Conservation (phyloP, 2,888 invertebrate species). For the Sphinx pinastri region DNA sequence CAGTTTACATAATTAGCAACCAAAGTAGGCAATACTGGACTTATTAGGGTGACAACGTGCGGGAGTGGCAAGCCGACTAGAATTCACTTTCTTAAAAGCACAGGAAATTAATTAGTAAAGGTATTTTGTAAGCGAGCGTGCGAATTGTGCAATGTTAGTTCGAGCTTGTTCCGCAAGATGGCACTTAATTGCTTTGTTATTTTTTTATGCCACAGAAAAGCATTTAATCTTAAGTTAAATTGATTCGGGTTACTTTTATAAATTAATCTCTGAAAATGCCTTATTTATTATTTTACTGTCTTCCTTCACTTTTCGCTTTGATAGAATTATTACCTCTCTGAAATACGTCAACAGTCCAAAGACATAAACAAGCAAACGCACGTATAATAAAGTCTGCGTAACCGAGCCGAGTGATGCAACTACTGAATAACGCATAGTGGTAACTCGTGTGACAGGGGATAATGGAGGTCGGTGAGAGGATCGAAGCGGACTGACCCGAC, state of each 20-base stretch:
- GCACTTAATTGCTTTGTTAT: not conserved
- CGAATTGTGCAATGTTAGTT: constrained; percentile 39
- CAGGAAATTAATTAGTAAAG: constrained; percentile 58
- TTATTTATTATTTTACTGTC: no score
- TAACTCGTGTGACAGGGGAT: constrained; percentile 18
- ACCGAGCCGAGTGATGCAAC: constrained; percentile 19
- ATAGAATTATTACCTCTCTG: not conserved
- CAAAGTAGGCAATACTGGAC: constrained; percentile 64
- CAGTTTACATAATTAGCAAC: constrained; percentile 70
- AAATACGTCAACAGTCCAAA: not conserved
- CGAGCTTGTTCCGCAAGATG: not conserved
- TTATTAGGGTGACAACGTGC: constrained; percentile 46
- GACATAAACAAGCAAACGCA: constrained; percentile 8
- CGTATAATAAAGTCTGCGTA: constrained; percentile 22
- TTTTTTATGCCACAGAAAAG: not conserved
- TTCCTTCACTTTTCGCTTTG: no score
- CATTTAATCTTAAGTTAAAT: no score
- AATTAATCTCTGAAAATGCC: no score
- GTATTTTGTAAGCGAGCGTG: constrained; percentile 38
- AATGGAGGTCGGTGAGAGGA: constrained; percentile 16
- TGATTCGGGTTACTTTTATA: no score
- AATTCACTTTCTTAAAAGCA: constrained; percentile 56
- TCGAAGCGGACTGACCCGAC: constrained; percentile 5
- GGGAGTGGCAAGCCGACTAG: constrained; percentile 42
- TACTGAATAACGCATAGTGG: constrained; percentile 23